Evolutionary conservation across 2,113 vertebrate species (phyloP), one percentile per base, ranked within the genome.

Genomic region (Prietella phreatophila): DNA sequence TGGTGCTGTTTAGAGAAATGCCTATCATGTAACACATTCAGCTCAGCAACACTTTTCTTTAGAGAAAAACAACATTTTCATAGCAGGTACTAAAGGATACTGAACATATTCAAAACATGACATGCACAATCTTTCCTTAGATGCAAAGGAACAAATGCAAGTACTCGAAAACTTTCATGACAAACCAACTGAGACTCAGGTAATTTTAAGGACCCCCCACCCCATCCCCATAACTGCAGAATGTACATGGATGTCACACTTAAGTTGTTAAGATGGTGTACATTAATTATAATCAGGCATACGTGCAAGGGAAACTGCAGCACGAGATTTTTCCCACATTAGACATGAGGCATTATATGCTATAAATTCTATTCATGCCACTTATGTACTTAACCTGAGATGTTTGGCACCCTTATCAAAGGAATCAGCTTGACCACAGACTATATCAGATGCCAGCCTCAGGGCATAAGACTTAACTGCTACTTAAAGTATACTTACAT

Each of bases 371-470:
- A 53, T 47, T 69, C 27, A 61, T 71, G 78, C 9, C 56, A 39
- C 33, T 82, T n/a, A 33, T 60, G 67, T 87, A 73, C 33, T n/a
- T 86, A 75, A 88, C 39, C 78, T 69, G 80, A 88, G 58, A 80
- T 80, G 2, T 53, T 67, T 90, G 89, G 83, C 89, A 69, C 1
- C 1, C 50, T n/a, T 88, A 88, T 89, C 88, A 91, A 91, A 86
- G 86, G 88, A 55, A 42, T n/a, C 13, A 25, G 73, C 65, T 75
- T 65, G 67, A 42, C 22, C 60, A 53, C 22, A 73, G 83, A 39
- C 85, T 87, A 39, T 82, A 88, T 90, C 76, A 71, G 76, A 84
- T 89, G 65, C 73, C 90, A 88, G 42, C 53, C 47, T 42, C 69
- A 81, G 73, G 69, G 85, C 53, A 58, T 84, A 55, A 42, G 50